Base-by-base conservation (phyloP, 2,888 invertebrate genomes). In the Ypsolopha sequella region DNA sequence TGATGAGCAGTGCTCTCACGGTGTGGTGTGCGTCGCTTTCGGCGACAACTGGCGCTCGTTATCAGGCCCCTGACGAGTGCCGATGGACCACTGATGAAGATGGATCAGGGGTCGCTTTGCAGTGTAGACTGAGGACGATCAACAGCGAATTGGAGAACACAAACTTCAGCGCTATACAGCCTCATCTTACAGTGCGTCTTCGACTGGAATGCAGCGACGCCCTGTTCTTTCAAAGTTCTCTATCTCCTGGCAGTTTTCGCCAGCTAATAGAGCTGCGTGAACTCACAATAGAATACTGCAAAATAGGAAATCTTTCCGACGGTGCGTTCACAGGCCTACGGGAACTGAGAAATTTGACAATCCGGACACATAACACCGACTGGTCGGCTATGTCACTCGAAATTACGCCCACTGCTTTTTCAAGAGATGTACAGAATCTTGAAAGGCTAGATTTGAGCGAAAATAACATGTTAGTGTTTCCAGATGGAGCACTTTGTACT, bases 81-180 rank as follows among this genome's bases (percentile, higher is more conserved):
- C 91, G 92, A 65, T 93, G 93, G 93, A 90, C 92, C 61, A 90
- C 91, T 57, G 91, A 91, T 67, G 88, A 89, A 65, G 89, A 89
- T 63, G 91, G 89, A 63, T 88, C 89, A 58, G 88, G 89, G 64
- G 93, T 93, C 49, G 92, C 93, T 33, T 87, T 93, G 57, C 91
- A 92, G 63, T 93, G 93, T 70, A 87, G 91, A 58, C 77, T 93
- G 58, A 88, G 92, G 61, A 93, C 93, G 65, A 93, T 93, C 77
- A 93, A 93, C 81, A 93, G 93, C 77, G 93, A 93, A 82, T 79
- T 93, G 69, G 93, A 93, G 78, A 93, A 93, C 74, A 93, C 93
- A 54, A 93, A 93, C 73, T 93, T 93, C 76, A 93, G 93, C 84
- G 93, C 93, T 56, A 94, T 94, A 62, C 94, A 94, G 78, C 91